Base-by-base conservation (phyloP, 2,888 invertebrate genomes). In the Temnothorax rugatulus region DNA sequence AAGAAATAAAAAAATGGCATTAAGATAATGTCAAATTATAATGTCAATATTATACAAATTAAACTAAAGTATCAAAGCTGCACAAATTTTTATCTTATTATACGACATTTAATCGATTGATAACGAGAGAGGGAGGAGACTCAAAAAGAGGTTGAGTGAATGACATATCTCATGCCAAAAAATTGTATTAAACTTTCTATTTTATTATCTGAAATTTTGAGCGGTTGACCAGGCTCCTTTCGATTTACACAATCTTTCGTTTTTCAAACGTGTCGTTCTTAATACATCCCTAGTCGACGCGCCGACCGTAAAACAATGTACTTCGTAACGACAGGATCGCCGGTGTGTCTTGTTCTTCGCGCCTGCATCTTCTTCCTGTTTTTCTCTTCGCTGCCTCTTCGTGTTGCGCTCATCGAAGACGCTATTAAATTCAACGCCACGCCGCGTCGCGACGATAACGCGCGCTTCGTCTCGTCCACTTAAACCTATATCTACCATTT, bases 111-210 rank as follows among this genome's bases (percentile, higher is more conserved):
- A 25, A 0, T 75, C 21, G 15, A 64, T 59, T 18, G 0, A n/a
- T 50, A 41, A 13, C 9, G 18, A 21, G 18, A 77, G 21, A 34
- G 34, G 11, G 25, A 52, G 18, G 34, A 44, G 47, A 57, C 1
- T 77, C 21, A 3, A 18, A 13, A 25, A 13, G 21, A 29, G 34
- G 5, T 29, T 13, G 47, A 57, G 29, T 4, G 21, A 71, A 71
- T 38, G 34, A 69, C 44, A 21, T 5, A 15, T 41, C 61, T 81
- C 83, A 75, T 61, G 86, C 75, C 13, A 13, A 84, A 13, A 84
- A 84, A 75, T 88, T 93, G 93, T 94, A 93, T 94, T 94, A 94
- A 94, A 94, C 91, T 92, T 93, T 93, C 93, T 93, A 93, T 94
- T 90, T 90, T 94, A 94, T 94, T 93, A 94, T 93, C 93, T 93